Evolutionary conservation across 2,797 vertebrate species (phyloP).

Genomic region (Acropternis orthonyx): DNA sequence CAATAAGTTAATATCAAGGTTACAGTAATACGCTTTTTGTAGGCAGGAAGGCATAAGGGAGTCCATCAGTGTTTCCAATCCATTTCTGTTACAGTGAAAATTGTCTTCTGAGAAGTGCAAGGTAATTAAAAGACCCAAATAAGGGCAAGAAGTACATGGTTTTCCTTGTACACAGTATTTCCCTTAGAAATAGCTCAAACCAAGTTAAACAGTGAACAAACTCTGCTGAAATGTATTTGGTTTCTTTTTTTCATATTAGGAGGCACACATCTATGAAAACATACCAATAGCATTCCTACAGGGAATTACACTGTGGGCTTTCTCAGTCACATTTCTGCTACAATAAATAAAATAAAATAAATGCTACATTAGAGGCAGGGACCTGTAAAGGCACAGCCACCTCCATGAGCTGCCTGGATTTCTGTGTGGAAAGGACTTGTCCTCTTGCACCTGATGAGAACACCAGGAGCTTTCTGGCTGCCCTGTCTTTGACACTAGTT

Average conservation of each 20-base stretch:
- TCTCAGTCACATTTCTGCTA: background rate
- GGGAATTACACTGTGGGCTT: accelerated
- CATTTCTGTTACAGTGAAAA: background rate
- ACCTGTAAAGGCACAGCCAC: background rate
- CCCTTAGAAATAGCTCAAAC: background rate
- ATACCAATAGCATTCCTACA: background rate
- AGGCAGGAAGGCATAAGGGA: background rate
- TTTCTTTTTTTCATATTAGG: background rate
- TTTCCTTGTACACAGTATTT: background rate
- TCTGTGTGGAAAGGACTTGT: background rate
- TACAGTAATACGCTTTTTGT: background rate
- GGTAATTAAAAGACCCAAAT: background rate
- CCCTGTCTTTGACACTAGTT: background rate
- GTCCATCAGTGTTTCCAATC: background rate
- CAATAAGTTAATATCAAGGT: background rate
- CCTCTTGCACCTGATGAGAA: background rate
- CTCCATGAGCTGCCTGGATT: background rate
- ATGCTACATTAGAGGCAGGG: background rate
- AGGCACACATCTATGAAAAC: background rate
- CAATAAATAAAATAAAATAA: background rate
- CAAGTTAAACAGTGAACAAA: background rate
- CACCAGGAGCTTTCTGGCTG: background rate
- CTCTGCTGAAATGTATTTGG: background rate
- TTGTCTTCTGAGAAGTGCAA: background rate
- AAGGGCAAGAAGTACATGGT: background rate